Evolutionary conservation across 2,888 invertebrate genomes (phyloP), one percentile per base, ranked within the genome.

Genomic region (Chouioia cunea): DNA sequence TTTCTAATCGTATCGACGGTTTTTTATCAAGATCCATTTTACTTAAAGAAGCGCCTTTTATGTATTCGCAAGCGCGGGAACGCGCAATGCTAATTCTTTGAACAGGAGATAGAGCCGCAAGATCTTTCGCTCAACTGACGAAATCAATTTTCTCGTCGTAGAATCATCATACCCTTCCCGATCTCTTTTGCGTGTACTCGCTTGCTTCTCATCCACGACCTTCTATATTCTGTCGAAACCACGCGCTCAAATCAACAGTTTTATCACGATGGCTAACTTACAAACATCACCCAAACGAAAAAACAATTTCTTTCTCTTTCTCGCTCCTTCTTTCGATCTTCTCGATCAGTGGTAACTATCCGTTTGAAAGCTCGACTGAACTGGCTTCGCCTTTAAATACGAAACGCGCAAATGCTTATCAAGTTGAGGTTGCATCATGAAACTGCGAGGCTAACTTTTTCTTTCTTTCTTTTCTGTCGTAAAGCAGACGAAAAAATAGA

Each of bases 61-160:
- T 27, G 27, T 4, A 27, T 6, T 27, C 4, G 6, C 4, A 27
- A 27, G 4, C 27, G 20, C 62, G 43, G 15, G 8, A 48, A 12
- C 20, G 12, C 50, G 48, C 27, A 47, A 44, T 18, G 52, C 50
- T n/a, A n/a, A n/a, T 22, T 27, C 50, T 56, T 23, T 52, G 12
- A 18, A 20, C 54, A 16, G 57, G 54, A 48, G 63, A 69, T 52
- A 50, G 56, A 36, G 47, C 56, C 62, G 20, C 56, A 52, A 63
- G 69, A 69, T 69, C 63, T 10, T 44, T 14, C 43, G 57, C 63
- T 65, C 36, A 70, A 70, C 64, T 65, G 70, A 59, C 70, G 56
- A 70, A 70, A 70, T 70, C 65, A 70, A 64, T 70, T 53, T 65
- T 50, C 65, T 47, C 48, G 47, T 14, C 65, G 65, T 22, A 20